Conservation (phyloP, 2,113 vertebrate genomes). For the Trogon surrucura region DNA sequence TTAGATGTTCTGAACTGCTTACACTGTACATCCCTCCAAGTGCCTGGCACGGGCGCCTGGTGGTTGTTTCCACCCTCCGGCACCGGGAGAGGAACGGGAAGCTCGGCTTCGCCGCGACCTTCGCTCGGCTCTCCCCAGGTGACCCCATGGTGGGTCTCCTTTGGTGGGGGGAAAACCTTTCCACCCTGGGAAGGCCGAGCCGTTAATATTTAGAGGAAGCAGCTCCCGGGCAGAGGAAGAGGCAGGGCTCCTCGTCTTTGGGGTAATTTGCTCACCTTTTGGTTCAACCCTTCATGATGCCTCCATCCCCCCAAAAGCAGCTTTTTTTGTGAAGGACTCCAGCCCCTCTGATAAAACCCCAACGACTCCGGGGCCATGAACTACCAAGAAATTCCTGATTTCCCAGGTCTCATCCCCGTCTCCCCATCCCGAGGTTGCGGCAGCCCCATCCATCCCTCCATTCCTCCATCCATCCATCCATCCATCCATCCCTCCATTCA, state of each 20-base stretch:
- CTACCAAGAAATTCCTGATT: background rate
- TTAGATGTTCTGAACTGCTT: conserved; percentile 24
- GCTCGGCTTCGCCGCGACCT: background rate
- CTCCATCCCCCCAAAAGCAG: background rate
- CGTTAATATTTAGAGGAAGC: rapidly evolving
- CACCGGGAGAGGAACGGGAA: background rate
- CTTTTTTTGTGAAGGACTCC: rapidly evolving
- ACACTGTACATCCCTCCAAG: background rate
- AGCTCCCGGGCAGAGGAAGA: background rate
- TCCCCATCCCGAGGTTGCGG: rapidly evolving
- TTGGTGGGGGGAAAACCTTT: rapidly evolving
- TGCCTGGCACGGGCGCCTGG: background rate
- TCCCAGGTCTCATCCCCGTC: background rate
- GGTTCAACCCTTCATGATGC: rapidly evolving
- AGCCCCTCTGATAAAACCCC: rapidly evolving
- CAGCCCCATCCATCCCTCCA: too few species aligned
- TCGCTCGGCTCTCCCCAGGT: background rate
- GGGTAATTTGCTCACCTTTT: background rate
- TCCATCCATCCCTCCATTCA: too few species aligned
- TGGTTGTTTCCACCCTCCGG: background rate
- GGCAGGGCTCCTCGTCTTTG: rapidly evolving
- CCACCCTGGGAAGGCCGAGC: background rate
- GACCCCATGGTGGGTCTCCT: background rate
- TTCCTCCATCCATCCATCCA: too few species aligned
- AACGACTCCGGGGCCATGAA: rapidly evolving